These are phyloP conservation scores for Erebia aethiops DNA, from an alignment of 2,888 invertebrate genomes.

Conservation along the genomic window DNA sequence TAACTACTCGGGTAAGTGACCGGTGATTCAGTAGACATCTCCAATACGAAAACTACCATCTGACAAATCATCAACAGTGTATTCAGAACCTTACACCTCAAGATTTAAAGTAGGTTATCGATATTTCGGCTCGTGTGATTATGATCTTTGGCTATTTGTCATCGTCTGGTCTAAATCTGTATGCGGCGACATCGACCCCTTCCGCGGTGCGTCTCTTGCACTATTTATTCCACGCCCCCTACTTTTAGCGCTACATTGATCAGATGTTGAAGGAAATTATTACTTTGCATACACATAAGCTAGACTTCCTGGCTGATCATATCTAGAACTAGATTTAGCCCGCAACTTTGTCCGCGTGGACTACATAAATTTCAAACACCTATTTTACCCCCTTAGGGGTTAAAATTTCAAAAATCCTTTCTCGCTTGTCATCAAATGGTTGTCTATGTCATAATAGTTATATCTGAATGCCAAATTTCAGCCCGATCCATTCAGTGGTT, in stretches of 20 bases:
- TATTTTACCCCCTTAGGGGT: too few species aligned
- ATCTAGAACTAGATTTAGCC: neutral
- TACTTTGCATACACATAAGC: conserved; percentile 27
- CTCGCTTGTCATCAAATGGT: too few species aligned
- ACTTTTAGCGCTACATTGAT: conserved; percentile 61
- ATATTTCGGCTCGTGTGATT: neutral
- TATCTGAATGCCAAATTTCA: too few species aligned
- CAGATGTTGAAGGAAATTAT: conserved; percentile 49
- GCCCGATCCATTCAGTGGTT: too few species aligned
- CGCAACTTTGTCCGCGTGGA: too few species aligned
- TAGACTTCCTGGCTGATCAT: neutral
- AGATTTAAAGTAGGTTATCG: conserved; percentile 24
- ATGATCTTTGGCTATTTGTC: conserved; percentile 38
- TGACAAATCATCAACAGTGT: conserved; percentile 11
- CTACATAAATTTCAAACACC: too few species aligned
- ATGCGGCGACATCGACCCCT: conserved; percentile 47
- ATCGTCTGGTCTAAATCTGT: conserved; percentile 59
- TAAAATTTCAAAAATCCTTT: too few species aligned
- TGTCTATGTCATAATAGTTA: too few species aligned
- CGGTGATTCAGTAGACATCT: conserved; percentile 59
- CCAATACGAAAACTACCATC: conserved; percentile 27
- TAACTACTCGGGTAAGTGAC: conserved; percentile 67
- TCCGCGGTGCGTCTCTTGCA: conserved; percentile 53
- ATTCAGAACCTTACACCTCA: conserved; percentile 36
- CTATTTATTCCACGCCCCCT: conserved; percentile 64